Evolutionary conservation across 1,140 invertebrate species (phyloP).

Genomic region (Conus ventricosus): DNA sequence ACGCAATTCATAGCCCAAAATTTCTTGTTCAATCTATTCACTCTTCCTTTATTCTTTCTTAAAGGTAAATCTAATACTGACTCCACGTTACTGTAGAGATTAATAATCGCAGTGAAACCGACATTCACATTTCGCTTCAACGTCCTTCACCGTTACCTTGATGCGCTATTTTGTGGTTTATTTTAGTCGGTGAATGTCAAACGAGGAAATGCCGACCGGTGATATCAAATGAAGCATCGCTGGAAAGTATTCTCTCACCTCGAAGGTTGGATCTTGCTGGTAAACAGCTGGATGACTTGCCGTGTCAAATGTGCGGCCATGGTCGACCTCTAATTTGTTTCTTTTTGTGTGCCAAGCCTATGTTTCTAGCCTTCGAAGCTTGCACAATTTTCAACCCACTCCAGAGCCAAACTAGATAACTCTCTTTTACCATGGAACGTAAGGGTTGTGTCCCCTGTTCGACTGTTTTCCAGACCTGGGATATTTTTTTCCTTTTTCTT

Average conservation of each 20-base stretch:
- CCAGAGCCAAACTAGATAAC: neutral
- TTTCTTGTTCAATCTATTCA: too few species aligned
- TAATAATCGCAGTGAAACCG: too few species aligned
- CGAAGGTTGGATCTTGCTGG: neutral
- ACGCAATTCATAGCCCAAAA: too few species aligned
- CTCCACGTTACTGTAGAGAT: too few species aligned
- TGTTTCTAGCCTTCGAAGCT: neutral
- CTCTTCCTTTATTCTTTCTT: too few species aligned
- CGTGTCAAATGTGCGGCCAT: constrained; percentile 23
- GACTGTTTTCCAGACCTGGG: too few species aligned
- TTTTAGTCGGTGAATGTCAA: constrained; percentile 4
- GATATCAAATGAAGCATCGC: neutral
- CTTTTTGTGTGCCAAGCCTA: neutral
- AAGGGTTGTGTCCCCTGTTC: neutral
- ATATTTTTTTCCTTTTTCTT: too few species aligned
- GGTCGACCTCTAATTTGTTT: neutral
- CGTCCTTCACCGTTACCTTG: neutral
- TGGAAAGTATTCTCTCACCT: neutral
- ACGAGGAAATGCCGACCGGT: neutral
- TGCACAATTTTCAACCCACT: neutral
- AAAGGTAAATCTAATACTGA: too few species aligned
- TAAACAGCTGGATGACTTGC: neutral
- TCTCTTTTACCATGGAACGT: neutral
- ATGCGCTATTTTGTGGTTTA: neutral
- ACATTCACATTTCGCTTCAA: neutral